These are phyloP conservation scores for Tadarida brasiliensis DNA, from an alignment of 2,797 vertebrate genomes.

Conservation along the genomic window DNA sequence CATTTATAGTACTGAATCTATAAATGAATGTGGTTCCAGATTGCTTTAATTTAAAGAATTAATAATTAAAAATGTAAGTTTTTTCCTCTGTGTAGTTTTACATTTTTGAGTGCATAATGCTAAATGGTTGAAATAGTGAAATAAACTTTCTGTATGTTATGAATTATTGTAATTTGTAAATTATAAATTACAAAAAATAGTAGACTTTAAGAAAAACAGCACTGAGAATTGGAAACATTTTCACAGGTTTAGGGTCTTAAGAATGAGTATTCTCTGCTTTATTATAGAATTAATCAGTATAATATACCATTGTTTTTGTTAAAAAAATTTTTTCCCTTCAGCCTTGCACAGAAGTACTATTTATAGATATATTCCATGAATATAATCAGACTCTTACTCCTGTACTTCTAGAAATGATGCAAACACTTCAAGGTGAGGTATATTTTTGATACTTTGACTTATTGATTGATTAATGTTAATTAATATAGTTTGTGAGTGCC, in stretches of 20 bases:
- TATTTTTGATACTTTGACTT: slow-evolving; percentile 61
- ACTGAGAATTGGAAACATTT: slow-evolving; percentile 37
- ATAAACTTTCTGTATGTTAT: not conserved
- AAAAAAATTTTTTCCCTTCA: slow-evolving; percentile 82
- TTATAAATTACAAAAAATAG: not conserved
- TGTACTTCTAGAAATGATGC: slow-evolving; percentile 97
- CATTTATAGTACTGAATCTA: slow-evolving; percentile 9
- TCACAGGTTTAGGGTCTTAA: slow-evolving; percentile 41
- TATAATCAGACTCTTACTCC: slow-evolving; percentile 97
- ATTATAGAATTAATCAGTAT: slow-evolving; percentile 26
- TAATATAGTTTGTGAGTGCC: not conserved
- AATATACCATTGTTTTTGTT: slow-evolving; percentile 48
- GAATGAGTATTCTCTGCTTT: slow-evolving; percentile 48
- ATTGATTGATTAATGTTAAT: slow-evolving; percentile 18
- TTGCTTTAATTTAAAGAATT: not conserved
- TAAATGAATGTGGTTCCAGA: slow-evolving; percentile 15
- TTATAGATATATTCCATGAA: slow-evolving; percentile 98
- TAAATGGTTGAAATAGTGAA: slow-evolving; percentile 46
- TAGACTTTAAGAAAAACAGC: not conserved
- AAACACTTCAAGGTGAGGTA: slow-evolving; percentile 93
- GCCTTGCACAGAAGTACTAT: slow-evolving; percentile 98
- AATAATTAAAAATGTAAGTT: slow-evolving; percentile 5
- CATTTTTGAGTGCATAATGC: slow-evolving; percentile 23
- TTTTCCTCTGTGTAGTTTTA: not conserved
- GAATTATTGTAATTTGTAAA: not conserved